Conservation (phyloP, 2,113 vertebrate species). For the Ceyx melanurus region DNA sequence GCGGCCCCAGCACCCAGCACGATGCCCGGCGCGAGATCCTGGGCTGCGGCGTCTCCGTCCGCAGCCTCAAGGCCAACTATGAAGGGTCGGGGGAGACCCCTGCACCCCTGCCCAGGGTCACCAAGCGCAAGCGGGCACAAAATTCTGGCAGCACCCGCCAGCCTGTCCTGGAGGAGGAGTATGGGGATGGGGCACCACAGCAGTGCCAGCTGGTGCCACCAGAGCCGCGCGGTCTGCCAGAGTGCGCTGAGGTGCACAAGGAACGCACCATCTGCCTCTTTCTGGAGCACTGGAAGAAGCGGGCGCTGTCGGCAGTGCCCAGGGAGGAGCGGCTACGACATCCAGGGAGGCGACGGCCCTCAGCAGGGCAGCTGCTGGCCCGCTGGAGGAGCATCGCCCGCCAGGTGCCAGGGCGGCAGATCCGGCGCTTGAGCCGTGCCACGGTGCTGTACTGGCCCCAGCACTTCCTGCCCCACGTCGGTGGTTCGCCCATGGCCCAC, state of each 20-base stretch:
- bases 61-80: conserved; percentile 90
- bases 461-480: conserved; percentile 89
- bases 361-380: conserved; percentile 84
- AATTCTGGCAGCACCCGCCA: conserved; percentile 72
- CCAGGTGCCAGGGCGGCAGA: conserved; percentile 82
- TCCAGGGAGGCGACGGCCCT: neutral
- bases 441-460: conserved; percentile 92
- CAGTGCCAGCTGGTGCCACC: conserved; percentile 76
- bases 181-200: conserved; percentile 43
- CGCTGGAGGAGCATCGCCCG: conserved; percentile 90
- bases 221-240: conserved; percentile 80
- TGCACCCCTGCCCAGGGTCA: conserved; percentile 26
- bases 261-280: conserved; percentile 91
- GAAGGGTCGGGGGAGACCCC: conserved; percentile 77
- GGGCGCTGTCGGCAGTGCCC: conserved; percentile 74
- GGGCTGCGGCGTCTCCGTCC: conserved; percentile 91
- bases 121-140: conserved; percentile 78
- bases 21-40: conserved; percentile 78
- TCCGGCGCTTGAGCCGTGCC: conserved; percentile 79
- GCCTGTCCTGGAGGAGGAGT: conserved; percentile 79
- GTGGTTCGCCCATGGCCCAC: conserved; percentile 81
- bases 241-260: conserved; percentile 86
- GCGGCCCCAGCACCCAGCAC: neutral
- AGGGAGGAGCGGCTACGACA: neutral
- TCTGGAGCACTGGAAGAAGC: conserved; percentile 93